These are phyloP conservation scores for Taxidea taxus DNA, from an alignment of 2,113 vertebrate genomes.

Conservation along the genomic window DNA sequence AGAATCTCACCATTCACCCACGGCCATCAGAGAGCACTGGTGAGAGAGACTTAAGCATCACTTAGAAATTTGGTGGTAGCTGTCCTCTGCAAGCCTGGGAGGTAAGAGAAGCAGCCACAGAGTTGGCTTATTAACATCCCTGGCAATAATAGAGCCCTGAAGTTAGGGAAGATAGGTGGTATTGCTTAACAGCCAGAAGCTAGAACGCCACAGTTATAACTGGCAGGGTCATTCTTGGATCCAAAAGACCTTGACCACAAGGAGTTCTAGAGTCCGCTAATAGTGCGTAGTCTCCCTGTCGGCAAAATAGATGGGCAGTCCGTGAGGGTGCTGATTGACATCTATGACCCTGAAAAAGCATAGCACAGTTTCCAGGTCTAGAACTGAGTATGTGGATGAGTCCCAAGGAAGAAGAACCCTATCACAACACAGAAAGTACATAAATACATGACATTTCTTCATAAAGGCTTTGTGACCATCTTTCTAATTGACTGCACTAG, in stretches of 20 bases:
- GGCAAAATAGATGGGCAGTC: background rate
- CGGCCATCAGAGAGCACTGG: background rate
- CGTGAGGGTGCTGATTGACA: background rate
- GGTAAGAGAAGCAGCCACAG: background rate
- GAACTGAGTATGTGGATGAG: background rate
- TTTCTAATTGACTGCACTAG: background rate
- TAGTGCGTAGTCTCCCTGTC: background rate
- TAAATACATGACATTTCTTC: background rate
- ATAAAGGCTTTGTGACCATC: background rate
- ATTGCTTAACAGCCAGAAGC: background rate
- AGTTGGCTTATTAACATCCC: background rate
- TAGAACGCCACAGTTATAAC: slow-evolving; percentile 25
- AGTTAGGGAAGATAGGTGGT: background rate
- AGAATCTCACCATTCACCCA: background rate
- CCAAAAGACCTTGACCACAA: background rate
- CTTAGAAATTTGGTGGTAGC: background rate
- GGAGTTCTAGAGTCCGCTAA: background rate
- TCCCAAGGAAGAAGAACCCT: background rate
- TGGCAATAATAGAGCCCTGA: background rate
- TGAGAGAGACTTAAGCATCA: background rate
- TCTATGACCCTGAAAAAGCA: background rate
- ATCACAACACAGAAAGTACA: background rate
- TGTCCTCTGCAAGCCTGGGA: background rate
- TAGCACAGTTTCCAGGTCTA: background rate
- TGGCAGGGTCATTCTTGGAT: background rate